phyloP scores from a whole-genome alignment of 2,888 invertebrate species.

The Poecilobothrus nobilitatus region DNA sequence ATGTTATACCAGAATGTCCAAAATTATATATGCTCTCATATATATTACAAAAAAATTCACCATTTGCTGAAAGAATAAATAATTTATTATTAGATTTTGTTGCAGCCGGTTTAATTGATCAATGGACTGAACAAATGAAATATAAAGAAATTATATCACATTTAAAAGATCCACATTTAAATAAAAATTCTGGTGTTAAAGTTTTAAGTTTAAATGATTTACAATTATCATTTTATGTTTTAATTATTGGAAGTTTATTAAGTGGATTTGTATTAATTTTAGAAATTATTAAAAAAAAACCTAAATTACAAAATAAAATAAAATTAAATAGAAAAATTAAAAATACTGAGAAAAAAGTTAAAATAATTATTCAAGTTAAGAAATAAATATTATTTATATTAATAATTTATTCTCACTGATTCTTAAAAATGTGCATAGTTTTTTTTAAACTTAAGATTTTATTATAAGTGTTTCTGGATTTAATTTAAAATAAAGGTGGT shows the following conservation, averaged over 20 bases:
- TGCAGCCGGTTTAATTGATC: constrained; percentile 35
- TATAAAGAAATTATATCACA: constrained; percentile 32
- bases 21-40: constrained; percentile 40
- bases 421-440: no score
- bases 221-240: constrained; percentile 38
- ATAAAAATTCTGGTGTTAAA: constrained; percentile 33
- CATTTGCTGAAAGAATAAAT: constrained; percentile 34
- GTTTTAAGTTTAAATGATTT: constrained; percentile 37
- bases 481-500: no score
- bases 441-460: no score
- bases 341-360: no score
- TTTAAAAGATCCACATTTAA: constrained; percentile 23
- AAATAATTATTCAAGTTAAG: no score
- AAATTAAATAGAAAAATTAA: no score
- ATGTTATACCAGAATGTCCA: constrained; percentile 42
- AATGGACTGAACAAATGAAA: constrained; percentile 37
- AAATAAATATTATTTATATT: no score
- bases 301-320: no score
- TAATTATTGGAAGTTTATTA: constrained; percentile 29
- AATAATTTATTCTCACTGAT: no score
- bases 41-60: constrained; percentile 34
- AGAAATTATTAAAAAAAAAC: not conserved
- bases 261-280: not conserved
- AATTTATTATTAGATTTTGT: constrained; percentile 32
- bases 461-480: no score